Percentiles rank a stretch among this genome's conserved stretches.
phyloP scores from a whole-genome alignment of 2,113 vertebrate genomes.

The Xenus cinereus region DNA sequence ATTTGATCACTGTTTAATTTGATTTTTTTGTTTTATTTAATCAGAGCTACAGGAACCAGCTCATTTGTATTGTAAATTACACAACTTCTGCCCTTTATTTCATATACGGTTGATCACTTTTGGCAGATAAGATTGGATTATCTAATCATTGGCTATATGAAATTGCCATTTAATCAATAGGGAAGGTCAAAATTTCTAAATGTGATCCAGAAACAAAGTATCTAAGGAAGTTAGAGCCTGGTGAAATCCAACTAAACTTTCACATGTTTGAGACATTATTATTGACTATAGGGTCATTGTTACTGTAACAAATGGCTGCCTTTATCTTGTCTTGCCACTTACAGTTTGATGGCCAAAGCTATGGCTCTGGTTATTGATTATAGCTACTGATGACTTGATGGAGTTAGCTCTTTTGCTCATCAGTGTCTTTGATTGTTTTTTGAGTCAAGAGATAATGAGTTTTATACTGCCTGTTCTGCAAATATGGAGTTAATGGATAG shows the following conservation, averaged over 20 bases:
- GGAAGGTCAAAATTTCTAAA: slow-evolving; percentile 68
- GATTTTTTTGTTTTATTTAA: slow-evolving; percentile 72
- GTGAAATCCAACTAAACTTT: slow-evolving; percentile 30
- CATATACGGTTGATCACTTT: slow-evolving; percentile 61
- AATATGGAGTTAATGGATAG: not conserved
- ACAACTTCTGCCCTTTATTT: slow-evolving; percentile 67
- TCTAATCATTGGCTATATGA: slow-evolving; percentile 58
- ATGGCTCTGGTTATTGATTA: not conserved
- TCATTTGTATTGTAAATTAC: slow-evolving; percentile 71
- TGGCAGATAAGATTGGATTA: slow-evolving; percentile 68
- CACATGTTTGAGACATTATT: not conserved
- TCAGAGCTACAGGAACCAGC: slow-evolving; percentile 52
- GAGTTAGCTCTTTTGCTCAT: not conserved
- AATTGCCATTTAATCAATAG: slow-evolving; percentile 72
- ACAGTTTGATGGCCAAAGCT: not conserved
- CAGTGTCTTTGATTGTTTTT: not conserved
- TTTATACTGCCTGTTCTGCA: not conserved
- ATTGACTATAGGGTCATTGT: not conserved
- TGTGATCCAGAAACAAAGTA: slow-evolving; percentile 40
- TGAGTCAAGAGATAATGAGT: not conserved
- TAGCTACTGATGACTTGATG: not conserved
- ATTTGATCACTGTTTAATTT: slow-evolving; percentile 65
- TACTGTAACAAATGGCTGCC: not conserved
- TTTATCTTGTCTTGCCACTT: slow-evolving; percentile 9
- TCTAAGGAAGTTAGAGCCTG: slow-evolving; percentile 4